Percentiles rank a stretch among this genome's conserved stretches.
Conservation (phyloP, 1,140 invertebrate genomes). For the Idris sp. region DNA sequence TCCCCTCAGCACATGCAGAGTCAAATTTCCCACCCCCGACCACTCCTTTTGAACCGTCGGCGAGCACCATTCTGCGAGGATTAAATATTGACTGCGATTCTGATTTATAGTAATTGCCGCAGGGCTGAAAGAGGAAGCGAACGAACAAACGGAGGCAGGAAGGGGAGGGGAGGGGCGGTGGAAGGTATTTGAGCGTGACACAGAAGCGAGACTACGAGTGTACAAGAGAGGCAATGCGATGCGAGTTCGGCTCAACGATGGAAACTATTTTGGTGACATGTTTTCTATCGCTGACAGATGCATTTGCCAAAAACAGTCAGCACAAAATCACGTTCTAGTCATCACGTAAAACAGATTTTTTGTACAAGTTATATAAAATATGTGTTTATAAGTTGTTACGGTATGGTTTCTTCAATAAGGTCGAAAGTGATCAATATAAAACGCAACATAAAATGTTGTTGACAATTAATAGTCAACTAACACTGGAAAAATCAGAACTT, state of each 20-base stretch:
- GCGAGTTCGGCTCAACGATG: conserved; percentile 55
- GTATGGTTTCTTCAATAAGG: no score
- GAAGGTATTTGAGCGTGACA: conserved; percentile 58
- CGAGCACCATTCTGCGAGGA: conserved; percentile 74
- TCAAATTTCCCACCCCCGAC: conserved; percentile 52
- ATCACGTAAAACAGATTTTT: no score
- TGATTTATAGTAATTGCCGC: conserved; percentile 78
- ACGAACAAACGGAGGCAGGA: conserved; percentile 37
- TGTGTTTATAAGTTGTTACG: no score
- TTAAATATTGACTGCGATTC: conserved; percentile 78
- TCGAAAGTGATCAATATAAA: no score
- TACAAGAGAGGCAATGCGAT: conserved; percentile 55
- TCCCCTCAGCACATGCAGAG: no score
- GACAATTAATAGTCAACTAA: no score
- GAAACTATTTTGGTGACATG: conserved; percentile 69
- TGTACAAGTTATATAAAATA: no score
- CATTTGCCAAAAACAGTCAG: conserved; percentile 70
- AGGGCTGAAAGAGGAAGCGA: conserved; percentile 59
- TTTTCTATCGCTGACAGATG: conserved; percentile 73
- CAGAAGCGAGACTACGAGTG: conserved; percentile 48
- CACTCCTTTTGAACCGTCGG: conserved; percentile 65
- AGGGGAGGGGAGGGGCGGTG: conserved; percentile 29
- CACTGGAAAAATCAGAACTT: no score
- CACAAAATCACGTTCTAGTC: conserved; percentile 65
- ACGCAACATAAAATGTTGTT: no score